Evolutionary conservation across 2,888 invertebrate genomes (phyloP).

Genomic region (Drosophila prolongata): DNA sequence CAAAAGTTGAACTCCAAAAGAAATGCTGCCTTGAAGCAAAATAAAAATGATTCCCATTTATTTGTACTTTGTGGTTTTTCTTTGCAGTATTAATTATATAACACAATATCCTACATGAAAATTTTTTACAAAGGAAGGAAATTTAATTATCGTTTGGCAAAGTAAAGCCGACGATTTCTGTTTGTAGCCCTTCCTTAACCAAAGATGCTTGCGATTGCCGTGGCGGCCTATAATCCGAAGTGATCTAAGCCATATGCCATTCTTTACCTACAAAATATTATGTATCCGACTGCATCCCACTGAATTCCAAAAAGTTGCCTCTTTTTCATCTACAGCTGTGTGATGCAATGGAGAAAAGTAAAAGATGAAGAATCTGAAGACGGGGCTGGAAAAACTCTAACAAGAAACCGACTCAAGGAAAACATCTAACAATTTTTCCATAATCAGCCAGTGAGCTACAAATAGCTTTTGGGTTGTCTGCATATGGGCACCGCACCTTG

Average conservation of each 20-base stretch:
- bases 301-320: slow-evolving; percentile 3
- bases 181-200: not conserved
- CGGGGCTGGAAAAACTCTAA: slow-evolving; percentile 31
- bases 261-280: slow-evolving; percentile 9
- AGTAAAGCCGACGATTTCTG: too few species aligned
- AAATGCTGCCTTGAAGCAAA: too few species aligned
- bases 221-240: slow-evolving; percentile 1
- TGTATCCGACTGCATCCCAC: slow-evolving; percentile 16
- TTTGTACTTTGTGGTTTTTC: too few species aligned
- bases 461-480: slow-evolving; percentile 72
- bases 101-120: too few species aligned
- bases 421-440: slow-evolving; percentile 77
- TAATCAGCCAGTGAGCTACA: slow-evolving; percentile 76
- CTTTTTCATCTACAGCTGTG: slow-evolving; percentile 28
- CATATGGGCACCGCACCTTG: slow-evolving; percentile 78
- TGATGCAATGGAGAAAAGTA: slow-evolving; percentile 63
- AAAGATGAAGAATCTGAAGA: slow-evolving; percentile 19
- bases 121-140: too few species aligned
- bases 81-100: too few species aligned
- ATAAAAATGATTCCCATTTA: too few species aligned
- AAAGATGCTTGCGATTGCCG: not conserved
- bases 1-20: not conserved
- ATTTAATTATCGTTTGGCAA: not conserved
- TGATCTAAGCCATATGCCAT: slow-evolving; percentile 2
- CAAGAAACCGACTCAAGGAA: slow-evolving; percentile 65